Percentiles rank a stretch among this genome's conserved stretches.
Evolutionary conservation across 2,888 invertebrate genomes (phyloP).

Genomic region (Timandra comae): DNA sequence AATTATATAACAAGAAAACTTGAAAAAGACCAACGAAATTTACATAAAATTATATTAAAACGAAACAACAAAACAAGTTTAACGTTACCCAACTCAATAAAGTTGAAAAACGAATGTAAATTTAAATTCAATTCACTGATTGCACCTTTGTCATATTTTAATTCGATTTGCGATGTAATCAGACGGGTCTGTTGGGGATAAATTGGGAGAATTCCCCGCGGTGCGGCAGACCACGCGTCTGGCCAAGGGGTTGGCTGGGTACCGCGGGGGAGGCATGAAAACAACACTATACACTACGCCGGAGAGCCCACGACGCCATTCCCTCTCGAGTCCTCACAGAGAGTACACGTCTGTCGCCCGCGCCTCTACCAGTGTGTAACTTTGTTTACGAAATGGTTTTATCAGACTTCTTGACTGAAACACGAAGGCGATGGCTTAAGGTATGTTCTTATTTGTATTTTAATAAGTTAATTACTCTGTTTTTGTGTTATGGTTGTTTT

Average conservation of each 20-base stretch:
- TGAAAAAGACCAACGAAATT: no score
- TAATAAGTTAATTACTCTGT: no score
- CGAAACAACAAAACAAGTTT: no score
- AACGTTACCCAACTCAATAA: no score
- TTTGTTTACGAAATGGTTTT: no score
- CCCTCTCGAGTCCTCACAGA: slow-evolving; percentile 30
- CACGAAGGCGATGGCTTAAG: slow-evolving; percentile 65
- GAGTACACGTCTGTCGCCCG: slow-evolving; percentile 30
- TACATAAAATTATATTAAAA: no score
- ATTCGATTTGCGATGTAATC: slow-evolving; percentile 7
- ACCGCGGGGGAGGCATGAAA: not conserved
- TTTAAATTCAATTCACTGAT: slow-evolving; percentile 18
- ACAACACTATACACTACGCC: no score
- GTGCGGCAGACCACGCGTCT: not conserved
- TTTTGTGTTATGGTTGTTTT: not conserved
- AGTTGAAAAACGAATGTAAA: slow-evolving; percentile 7
- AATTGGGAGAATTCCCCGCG: not conserved
- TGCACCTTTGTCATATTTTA: slow-evolving; percentile 18
- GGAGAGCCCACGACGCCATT: slow-evolving; percentile 27
- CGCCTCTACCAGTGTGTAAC: no score
- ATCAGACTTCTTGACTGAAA: slow-evolving; percentile 65
- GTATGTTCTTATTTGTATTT: no score
- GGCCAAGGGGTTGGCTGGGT: not conserved
- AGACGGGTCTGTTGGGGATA: no score
- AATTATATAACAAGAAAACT: no score